A percentile compares a stretch with the other conserved stretches of the same genome.
Evolutionary conservation across 2,888 invertebrate genomes (phyloP).

Genomic region (Epinotia bilunana): DNA sequence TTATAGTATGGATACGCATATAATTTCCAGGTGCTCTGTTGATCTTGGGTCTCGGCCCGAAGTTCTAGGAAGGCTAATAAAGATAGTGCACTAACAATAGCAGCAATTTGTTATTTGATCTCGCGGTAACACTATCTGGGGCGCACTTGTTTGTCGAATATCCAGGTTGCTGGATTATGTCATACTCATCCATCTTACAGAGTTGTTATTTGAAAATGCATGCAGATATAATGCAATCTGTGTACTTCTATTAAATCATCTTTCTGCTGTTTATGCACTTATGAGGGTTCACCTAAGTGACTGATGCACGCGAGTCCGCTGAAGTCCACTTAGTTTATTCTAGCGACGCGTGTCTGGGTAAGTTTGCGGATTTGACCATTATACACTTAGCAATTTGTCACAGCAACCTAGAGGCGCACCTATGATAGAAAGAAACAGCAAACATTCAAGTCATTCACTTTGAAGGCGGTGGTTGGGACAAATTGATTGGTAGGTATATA

Average conservation of each 20-base stretch:
- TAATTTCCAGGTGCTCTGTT: conserved; percentile 5
- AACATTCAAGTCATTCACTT: too few species aligned
- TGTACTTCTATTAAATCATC: neutral
- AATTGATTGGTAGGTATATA: too few species aligned
- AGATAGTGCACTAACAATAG: conserved; percentile 37
- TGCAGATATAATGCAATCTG: neutral
- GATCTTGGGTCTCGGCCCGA: conserved; percentile 17
- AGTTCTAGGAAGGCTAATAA: conserved; percentile 33
- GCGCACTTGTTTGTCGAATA: conserved; percentile 15
- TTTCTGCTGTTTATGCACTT: neutral
- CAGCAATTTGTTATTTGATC: conserved; percentile 28
- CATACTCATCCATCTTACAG: conserved; percentile 5
- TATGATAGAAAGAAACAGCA: too few species aligned
- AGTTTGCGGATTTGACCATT: too few species aligned
- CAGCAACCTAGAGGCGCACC: too few species aligned
- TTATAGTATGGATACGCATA: neutral
- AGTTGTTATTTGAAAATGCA: neutral
- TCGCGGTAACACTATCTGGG: conserved; percentile 15
- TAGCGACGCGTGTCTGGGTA: too few species aligned
- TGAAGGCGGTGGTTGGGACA: too few species aligned
- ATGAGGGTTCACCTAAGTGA: too few species aligned
- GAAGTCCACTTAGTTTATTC: too few species aligned
- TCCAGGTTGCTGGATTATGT: conserved; percentile 14
- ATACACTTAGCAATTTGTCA: too few species aligned
- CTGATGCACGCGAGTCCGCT: too few species aligned